Conservation (phyloP, 1,140 invertebrate genomes). For the Meloidogyne chitwoodi region DNA sequence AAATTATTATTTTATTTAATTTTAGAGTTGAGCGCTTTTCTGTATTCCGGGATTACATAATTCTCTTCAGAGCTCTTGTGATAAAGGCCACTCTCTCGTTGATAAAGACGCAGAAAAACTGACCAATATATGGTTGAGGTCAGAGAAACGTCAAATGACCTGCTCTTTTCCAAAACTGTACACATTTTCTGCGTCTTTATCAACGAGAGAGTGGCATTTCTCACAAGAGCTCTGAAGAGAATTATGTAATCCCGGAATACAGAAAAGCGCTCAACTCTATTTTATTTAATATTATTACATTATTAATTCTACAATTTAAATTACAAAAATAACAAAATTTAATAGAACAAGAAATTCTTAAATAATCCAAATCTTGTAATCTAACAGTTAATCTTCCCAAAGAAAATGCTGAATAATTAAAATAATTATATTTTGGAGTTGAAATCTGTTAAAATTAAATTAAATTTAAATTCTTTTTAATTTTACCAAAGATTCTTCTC, state of each 20-base stretch:
- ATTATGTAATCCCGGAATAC: neutral
- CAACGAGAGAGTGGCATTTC: too few relatives aligned
- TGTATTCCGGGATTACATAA: too few relatives aligned
- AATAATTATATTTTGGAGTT: neutral
- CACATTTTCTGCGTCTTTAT: too few relatives aligned
- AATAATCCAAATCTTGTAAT: conserved; percentile 34
- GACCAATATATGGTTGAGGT: too few relatives aligned
- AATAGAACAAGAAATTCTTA: conserved; percentile 40
- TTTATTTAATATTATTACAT: too few relatives aligned
- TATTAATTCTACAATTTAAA: conserved; percentile 18
- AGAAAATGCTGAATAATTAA: conserved; percentile 27
- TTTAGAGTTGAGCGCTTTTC: too few relatives aligned
- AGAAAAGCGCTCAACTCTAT: too few relatives aligned
- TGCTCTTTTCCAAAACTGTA: too few relatives aligned
- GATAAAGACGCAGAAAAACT: too few relatives aligned
- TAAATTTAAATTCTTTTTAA: neutral
- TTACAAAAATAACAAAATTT: conserved; percentile 47
- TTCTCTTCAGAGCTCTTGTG: neutral
- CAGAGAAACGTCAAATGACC: too few relatives aligned
- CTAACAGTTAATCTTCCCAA: conserved; percentile 46
- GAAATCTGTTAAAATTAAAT: neutral
- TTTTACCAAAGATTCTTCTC: conserved; percentile 39
- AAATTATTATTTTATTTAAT: conserved; percentile 6
- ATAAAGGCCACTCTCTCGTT: too few relatives aligned
- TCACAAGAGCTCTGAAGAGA: too few relatives aligned